A percentile compares a stretch with the other conserved stretches of the same genome.
Evolutionary conservation across 2,113 vertebrate genomes (phyloP).

Genomic region (Pycnonotus jocosus): DNA sequence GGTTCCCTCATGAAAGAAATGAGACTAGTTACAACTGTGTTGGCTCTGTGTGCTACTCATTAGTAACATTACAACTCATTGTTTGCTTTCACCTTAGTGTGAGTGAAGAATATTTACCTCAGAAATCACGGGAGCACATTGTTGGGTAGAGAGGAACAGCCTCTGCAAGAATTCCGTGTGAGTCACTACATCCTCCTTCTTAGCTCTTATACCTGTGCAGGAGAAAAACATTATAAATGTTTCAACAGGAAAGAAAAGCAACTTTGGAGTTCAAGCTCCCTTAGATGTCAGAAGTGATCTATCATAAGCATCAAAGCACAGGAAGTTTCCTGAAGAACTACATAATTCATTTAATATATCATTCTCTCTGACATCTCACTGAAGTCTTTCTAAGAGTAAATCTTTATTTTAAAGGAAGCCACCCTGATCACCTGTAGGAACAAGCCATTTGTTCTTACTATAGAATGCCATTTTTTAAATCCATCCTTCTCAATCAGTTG

Average conservation of each 20-base stretch:
- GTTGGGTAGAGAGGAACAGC: neutral
- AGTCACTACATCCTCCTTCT: neutral
- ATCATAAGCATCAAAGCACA: neutral
- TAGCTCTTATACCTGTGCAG: neutral
- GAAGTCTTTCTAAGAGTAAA: neutral
- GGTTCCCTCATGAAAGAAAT: neutral
- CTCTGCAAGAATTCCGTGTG: neutral
- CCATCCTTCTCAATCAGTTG: neutral
- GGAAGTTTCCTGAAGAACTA: neutral
- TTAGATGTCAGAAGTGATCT: neutral
- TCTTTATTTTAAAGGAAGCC: neutral
- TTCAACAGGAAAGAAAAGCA: neutral
- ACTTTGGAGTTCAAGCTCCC: neutral
- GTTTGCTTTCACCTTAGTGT: neutral
- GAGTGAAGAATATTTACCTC: neutral
- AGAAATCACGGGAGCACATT: accelerated
- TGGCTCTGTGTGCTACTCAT: neutral
- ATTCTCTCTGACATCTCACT: neutral
- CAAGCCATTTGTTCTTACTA: neutral
- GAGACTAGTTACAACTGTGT: neutral
- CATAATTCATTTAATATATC: neutral
- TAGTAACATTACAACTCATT: neutral
- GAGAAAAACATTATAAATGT: neutral
- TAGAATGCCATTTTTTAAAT: neutral
- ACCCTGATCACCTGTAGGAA: neutral